These are phyloP conservation scores for Ciconia nigra DNA, from an alignment of 2,797 vertebrate species.

Conservation along the genomic window DNA sequence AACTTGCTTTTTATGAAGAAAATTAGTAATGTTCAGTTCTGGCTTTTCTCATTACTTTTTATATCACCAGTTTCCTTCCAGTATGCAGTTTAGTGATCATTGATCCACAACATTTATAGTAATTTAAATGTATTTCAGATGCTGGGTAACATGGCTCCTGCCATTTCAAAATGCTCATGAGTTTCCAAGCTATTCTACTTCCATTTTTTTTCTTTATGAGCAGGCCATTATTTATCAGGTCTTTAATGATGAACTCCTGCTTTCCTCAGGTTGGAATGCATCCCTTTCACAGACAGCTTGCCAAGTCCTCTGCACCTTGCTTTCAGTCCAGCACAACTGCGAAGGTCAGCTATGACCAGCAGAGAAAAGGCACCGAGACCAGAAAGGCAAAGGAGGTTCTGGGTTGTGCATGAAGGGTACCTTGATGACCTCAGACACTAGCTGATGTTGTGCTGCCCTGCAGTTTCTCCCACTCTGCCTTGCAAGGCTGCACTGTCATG, in stretches of 20 bases:
- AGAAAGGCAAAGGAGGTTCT: neutral
- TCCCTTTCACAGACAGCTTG: neutral
- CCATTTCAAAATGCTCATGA: neutral
- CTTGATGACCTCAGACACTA: neutral
- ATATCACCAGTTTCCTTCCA: slow-evolving; percentile 7
- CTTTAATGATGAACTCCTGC: neutral
- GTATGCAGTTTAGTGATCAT: neutral
- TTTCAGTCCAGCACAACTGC: neutral
- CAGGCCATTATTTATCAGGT: neutral
- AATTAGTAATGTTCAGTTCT: slow-evolving; percentile 36
- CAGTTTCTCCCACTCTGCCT: neutral
- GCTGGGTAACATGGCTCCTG: neutral
- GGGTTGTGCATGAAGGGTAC: accelerated
- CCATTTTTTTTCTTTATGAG: neutral
- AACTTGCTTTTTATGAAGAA: slow-evolving; percentile 47
- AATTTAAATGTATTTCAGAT: neutral
- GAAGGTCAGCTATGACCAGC: neutral
- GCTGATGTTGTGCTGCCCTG: neutral
- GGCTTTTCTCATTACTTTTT: slow-evolving; percentile 26
- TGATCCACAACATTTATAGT: neutral
- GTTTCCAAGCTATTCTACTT: neutral
- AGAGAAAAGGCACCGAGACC: neutral
- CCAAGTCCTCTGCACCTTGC: neutral
- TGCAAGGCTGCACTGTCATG: neutral
- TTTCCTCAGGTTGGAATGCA: neutral